Evolutionary conservation across 1,140 invertebrate species (phyloP).

Genomic region (Lordiphosa clarofinis): DNA sequence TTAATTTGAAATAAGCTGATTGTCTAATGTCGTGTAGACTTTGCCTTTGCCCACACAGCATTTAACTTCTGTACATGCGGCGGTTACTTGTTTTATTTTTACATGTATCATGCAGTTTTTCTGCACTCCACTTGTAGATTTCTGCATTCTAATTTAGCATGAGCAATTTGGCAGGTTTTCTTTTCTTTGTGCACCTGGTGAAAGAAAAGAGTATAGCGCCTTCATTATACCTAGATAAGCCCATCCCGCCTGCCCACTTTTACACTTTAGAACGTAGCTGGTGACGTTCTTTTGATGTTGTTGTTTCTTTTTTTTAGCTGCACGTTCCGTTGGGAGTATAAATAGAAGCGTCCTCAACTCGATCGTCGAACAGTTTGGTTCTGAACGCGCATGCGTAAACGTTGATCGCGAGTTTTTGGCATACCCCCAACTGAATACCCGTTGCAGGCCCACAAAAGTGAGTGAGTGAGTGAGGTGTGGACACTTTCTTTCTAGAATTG

Average conservation of each 20-base stretch:
- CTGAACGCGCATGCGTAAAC: slow-evolving; percentile 46
- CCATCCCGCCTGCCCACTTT: slow-evolving; percentile 22
- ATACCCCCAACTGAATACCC: slow-evolving; percentile 18
- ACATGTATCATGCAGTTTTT: too few species aligned
- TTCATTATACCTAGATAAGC: slow-evolving; percentile 2
- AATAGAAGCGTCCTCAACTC: slow-evolving; percentile 57
- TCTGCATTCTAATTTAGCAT: too few species aligned
- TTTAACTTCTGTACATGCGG: too few species aligned
- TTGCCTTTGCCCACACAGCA: too few species aligned
- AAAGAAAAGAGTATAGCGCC: slow-evolving; percentile 1
- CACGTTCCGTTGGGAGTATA: slow-evolving; percentile 47
- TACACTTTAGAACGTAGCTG: slow-evolving; percentile 40
- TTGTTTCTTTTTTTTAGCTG: slow-evolving; percentile 22
- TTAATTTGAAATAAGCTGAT: too few species aligned
- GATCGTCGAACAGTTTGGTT: slow-evolving; percentile 57
- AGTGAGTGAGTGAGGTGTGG: slow-evolving; percentile 39
- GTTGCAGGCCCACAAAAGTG: slow-evolving; percentile 23
- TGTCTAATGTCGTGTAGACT: too few species aligned
- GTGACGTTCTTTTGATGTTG: slow-evolving; percentile 16
- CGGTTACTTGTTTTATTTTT: too few species aligned
- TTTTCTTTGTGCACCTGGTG: too few species aligned
- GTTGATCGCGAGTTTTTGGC: slow-evolving; percentile 30
- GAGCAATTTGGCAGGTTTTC: too few species aligned
- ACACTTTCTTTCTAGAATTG: slow-evolving; percentile 37
- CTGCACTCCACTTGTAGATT: too few species aligned